Percentiles rank a stretch among this genome's conserved stretches.
These are phyloP conservation scores for Stegodyphus dumicola DNA, from an alignment of 1,140 invertebrate species.

Conservation along the genomic window DNA sequence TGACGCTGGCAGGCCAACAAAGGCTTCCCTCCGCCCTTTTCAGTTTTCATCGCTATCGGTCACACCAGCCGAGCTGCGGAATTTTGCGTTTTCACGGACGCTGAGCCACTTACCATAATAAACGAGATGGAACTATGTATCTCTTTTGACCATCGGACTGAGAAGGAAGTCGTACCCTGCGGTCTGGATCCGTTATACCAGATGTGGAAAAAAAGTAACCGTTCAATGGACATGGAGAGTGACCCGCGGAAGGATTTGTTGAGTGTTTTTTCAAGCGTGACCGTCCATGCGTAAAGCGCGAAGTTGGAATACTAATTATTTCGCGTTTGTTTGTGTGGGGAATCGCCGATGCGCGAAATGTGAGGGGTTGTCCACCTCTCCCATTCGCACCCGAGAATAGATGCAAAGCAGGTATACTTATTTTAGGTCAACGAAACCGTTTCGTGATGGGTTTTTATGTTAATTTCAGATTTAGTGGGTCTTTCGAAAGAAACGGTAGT, in stretches of 20 bases:
- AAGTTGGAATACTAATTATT: constrained; percentile 50
- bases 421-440: too few relatives aligned
- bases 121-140: constrained; percentile 35
- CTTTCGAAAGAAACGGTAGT: too few relatives aligned
- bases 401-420: not conserved
- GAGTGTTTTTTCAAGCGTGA: constrained; percentile 25
- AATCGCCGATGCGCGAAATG: constrained; percentile 7
- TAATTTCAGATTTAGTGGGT: too few relatives aligned
- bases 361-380: constrained; percentile 28
- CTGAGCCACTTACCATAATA: constrained; percentile 25
- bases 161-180: constrained; percentile 21
- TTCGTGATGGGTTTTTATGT: too few relatives aligned
- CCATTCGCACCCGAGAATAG: not conserved
- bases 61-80: too few relatives aligned
- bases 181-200: constrained; percentile 27
- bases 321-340: not conserved
- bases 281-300: constrained; percentile 37
- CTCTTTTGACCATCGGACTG: constrained; percentile 46
- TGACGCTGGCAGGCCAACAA: too few relatives aligned
- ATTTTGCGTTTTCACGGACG: constrained; percentile 7
- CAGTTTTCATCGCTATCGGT: too few relatives aligned
- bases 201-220: constrained; percentile 6
- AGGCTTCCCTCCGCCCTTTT: too few relatives aligned
- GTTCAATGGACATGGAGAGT: constrained; percentile 43
- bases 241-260: constrained; percentile 15